These are phyloP conservation scores for Hyperoplus lanceolatus DNA, from an alignment of 2,797 vertebrate genomes.

Conservation along the genomic window DNA sequence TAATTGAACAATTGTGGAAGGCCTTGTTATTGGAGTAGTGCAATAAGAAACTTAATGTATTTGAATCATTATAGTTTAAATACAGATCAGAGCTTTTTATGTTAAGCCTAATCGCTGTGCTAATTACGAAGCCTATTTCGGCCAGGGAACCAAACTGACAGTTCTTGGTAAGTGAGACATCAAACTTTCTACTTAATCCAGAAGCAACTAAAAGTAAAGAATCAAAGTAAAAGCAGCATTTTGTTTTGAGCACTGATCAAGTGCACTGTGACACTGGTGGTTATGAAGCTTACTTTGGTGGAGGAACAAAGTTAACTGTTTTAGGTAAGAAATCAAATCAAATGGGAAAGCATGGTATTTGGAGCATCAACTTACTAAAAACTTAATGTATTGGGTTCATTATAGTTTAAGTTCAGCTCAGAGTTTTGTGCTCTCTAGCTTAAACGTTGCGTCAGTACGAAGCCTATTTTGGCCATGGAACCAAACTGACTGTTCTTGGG, in stretches of 20 bases:
- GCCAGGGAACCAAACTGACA: not conserved
- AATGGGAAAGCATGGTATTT: not conserved
- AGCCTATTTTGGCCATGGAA: constrained; percentile 76
- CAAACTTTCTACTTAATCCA: not conserved
- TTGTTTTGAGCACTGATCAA: constrained; percentile 35
- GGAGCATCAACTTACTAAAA: not conserved
- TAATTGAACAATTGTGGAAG: not conserved
- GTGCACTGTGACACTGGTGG: constrained; percentile 68
- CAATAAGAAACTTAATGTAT: too few relatives aligned
- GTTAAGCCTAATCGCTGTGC: constrained; percentile 63
- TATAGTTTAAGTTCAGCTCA: not conserved
- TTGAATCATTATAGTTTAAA: not conserved
- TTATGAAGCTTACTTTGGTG: constrained; percentile 61
- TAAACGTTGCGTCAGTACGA: constrained; percentile 32
- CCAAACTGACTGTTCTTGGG: constrained; percentile 75
- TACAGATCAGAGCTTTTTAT: constrained; percentile 65
- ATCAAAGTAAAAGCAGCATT: not conserved
- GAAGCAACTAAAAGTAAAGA: not conserved
- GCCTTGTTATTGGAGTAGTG: too few relatives aligned
- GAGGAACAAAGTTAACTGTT: constrained; percentile 82
- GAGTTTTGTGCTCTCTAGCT: not conserved
- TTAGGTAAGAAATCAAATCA: constrained; percentile 72
- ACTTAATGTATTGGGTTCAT: not conserved
- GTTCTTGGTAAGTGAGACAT: constrained; percentile 52
- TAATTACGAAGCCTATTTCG: constrained; percentile 39